A percentile compares a stretch with the other conserved stretches of the same genome.
phyloP scores from a whole-genome alignment of 2,113 vertebrate genomes.

The Apaloderma vittatum region DNA sequence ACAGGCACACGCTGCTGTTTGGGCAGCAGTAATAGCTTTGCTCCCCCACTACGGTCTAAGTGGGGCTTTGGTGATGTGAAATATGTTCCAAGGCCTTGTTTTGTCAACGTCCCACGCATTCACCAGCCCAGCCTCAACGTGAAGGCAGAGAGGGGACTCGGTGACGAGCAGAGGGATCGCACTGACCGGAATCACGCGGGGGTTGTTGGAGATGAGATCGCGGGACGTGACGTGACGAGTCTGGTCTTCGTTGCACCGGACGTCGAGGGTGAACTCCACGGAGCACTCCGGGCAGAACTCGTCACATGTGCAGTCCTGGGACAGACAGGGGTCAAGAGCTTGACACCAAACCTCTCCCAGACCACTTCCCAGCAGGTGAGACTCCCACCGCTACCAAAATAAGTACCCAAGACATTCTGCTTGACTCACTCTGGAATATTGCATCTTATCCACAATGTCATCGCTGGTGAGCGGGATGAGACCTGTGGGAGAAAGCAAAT shows the following conservation, averaged over 20 bases:
- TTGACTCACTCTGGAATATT: conserved; percentile 90
- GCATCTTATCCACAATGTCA: conserved; percentile 97
- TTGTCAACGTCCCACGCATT: fast-evolving
- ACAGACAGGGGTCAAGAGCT: background rate
- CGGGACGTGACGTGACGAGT: conserved; percentile 95
- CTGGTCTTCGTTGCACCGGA: conserved; percentile 96
- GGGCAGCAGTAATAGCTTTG: background rate
- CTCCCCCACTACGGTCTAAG: fast-evolving
- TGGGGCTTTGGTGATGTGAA: fast-evolving
- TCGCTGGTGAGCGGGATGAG: conserved; percentile 97
- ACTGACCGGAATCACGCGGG: conserved; percentile 94
- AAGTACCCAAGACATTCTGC: fast-evolving
- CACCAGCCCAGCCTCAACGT: fast-evolving
- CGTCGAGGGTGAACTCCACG: conserved; percentile 94
- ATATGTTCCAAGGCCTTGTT: fast-evolving
- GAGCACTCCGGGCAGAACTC: conserved; percentile 98
- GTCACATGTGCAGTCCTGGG: conserved; percentile 94
- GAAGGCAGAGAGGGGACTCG: fast-evolving
- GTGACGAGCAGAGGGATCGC: fast-evolving
- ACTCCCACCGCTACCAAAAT: background rate
- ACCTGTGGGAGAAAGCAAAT: conserved; percentile 76
- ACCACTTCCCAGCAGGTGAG: too few relatives aligned
- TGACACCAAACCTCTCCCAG: background rate
- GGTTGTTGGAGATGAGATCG: conserved; percentile 95
- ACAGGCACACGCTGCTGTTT: fast-evolving